phyloP scores from a whole-genome alignment of 2,888 invertebrate genomes.

The Thumatha senex region DNA sequence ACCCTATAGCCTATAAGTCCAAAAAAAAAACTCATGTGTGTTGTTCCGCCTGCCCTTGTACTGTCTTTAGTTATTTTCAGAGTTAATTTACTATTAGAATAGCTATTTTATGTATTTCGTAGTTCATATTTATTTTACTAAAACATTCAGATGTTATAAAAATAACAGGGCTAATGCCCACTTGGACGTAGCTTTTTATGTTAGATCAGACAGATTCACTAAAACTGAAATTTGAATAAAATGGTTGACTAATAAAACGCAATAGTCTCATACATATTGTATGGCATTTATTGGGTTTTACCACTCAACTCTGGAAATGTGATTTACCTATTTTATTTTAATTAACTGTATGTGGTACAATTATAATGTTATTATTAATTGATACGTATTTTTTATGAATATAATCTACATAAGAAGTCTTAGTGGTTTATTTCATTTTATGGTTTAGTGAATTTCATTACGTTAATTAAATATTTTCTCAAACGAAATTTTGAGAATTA shows the following conservation, averaged over 20 bases:
- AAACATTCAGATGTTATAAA: not conserved
- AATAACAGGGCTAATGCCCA: not conserved
- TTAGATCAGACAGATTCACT: conserved; percentile 12
- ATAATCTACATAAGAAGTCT: conserved; percentile 21
- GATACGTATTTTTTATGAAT: conserved; percentile 32
- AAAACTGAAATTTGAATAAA: not conserved
- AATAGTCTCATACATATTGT: too few relatives aligned
- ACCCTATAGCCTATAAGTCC: too few relatives aligned
- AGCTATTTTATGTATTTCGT: not conserved
- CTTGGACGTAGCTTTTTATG: conserved; percentile 6
- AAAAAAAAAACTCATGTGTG: too few relatives aligned
- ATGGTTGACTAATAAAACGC: conserved; percentile 2
- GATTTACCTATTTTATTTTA: conserved; percentile 26
- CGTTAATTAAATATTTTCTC: too few relatives aligned
- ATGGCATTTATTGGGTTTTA: too few relatives aligned
- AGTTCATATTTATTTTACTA: not conserved
- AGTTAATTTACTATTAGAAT: not conserved
- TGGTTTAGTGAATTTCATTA: too few relatives aligned
- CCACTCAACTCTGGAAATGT: too few relatives aligned
- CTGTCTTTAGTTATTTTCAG: not conserved
- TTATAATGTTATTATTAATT: conserved; percentile 28
- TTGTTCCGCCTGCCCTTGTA: too few relatives aligned
- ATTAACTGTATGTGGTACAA: conserved; percentile 26
- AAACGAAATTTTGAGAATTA: too few relatives aligned
- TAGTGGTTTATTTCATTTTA: too few relatives aligned